Percentiles rank a stretch among this genome's conserved stretches.
These are phyloP conservation scores for Eupithecia pulchellata DNA, from an alignment of 2,888 invertebrate species.

Conservation along the genomic window DNA sequence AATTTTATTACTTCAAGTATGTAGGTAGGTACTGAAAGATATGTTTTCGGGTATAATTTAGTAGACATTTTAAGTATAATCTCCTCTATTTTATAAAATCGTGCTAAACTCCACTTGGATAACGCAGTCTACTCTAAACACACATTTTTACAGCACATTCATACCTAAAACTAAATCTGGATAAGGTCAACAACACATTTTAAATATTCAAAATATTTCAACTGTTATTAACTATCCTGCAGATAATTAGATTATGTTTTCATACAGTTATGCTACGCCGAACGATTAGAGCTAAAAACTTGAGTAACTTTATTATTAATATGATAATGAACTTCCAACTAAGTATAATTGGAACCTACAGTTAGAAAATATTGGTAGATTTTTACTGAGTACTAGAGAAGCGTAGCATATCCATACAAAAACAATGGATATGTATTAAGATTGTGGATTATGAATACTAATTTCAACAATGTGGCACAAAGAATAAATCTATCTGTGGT, in stretches of 20 bases:
- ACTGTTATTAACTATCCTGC: conserved; percentile 2
- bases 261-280: conserved; percentile 14
- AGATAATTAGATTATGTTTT: conserved; percentile 12
- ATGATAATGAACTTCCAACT: too few relatives aligned
- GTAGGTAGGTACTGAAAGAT: not conserved
- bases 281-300: not conserved
- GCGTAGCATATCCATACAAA: conserved; percentile 17
- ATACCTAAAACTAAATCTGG: conserved; percentile 7
- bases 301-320: too few relatives aligned
- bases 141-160: conserved; percentile 26
- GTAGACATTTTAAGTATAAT: conserved; percentile 21
- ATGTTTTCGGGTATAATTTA: conserved; percentile 20
- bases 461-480: conserved; percentile 33
- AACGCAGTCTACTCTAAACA: conserved; percentile 29
- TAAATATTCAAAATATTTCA: conserved; percentile 19
- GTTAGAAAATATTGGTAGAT: not conserved
- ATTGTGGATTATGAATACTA: conserved; percentile 16
- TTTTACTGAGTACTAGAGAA: not conserved
- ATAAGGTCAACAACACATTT: conserved; percentile 22
- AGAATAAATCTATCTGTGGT: conserved; percentile 17
- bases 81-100: conserved; percentile 12
- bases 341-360: too few relatives aligned
- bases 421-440: conserved; percentile 14
- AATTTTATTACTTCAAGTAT: not conserved
- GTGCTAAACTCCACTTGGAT: conserved; percentile 23